Conservation (phyloP, 2,888 invertebrate species). For the Horisme vitalbata region DNA sequence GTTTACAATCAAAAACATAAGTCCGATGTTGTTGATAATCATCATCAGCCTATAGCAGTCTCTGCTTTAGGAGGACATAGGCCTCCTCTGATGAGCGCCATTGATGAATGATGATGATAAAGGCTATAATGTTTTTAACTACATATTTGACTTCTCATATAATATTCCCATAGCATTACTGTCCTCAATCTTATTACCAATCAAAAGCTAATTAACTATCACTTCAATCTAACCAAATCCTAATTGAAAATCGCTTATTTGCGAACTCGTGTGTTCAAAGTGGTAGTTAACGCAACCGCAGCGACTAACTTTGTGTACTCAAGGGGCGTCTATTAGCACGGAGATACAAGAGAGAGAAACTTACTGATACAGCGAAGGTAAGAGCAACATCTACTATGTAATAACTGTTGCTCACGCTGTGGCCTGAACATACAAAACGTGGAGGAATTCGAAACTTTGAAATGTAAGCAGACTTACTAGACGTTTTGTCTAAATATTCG, state of each 20-base stretch:
- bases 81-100: too few relatives aligned
- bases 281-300: conserved; percentile 10
- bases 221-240: conserved; percentile 1
- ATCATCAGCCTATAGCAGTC: too few relatives aligned
- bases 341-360: conserved; percentile 22
- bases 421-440: neutral
- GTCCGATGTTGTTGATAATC: too few relatives aligned
- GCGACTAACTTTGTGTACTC: conserved; percentile 13
- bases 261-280: conserved; percentile 9
- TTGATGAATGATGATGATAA: too few relatives aligned
- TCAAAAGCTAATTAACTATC: neutral
- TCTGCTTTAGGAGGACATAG: too few relatives aligned
- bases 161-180: neutral
- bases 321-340: conserved; percentile 21
- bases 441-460: conserved; percentile 5
- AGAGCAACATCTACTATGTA: neutral
- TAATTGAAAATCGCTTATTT: conserved; percentile 6
- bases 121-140: too few relatives aligned
- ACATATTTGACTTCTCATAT: too few relatives aligned
- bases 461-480: neutral
- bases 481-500: too few relatives aligned
- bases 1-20: conserved; percentile 9
- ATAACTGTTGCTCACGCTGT: neutral
- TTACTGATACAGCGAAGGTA: conserved; percentile 15
- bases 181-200: neutral